Evolutionary conservation across 2,888 invertebrate species (phyloP), one percentile per base, ranked within the genome.

Genomic region (Venusia cambrica): DNA sequence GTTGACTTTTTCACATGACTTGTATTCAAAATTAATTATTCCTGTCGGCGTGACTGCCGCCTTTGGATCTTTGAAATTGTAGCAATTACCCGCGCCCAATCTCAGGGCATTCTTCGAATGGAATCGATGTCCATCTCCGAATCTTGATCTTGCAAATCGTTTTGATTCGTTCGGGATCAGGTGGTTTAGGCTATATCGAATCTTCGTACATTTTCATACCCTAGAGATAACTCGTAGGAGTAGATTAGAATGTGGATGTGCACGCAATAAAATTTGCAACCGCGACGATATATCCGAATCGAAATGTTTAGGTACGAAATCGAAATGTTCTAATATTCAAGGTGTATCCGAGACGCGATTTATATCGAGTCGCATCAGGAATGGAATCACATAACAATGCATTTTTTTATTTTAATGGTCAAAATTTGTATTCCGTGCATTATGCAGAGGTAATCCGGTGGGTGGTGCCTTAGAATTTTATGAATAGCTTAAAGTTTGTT

Each of bases 401-500:
- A 77, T 75, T 74, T 62, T 57, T 68, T 66, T 54, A 49, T 62
- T 67, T 62, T 50, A 62, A 61, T 45, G 49, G 45, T 40, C 43
- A 41, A 64, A 65, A 70, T 83, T 79, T 68, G 80, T 83, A 83
- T 83, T 78, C 81, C 63, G 51, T 60, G 65, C 65, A 64, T 67
- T 63, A 59, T 73, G 70, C 75, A 73, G 52, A 56, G 57, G 61
- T 83, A 79, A 84, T 80, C 64, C 64, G 59, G 74, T 83, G 83
- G 83, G 83, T 74, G 83, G 78, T 58, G 57, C 68, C 62, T 62
- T 70, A 70, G 75, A 77, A 81, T 73, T 62, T 65, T 69, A 74
- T 72, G 63, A 70, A 63, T 69, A 58, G 52, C 53, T 66, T 69
- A 64, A 62, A 51, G 48, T 53, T 26, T 38, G 9, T 20, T 27